phyloP scores from a whole-genome alignment of 1,140 invertebrate species.

The Lineus longissimus region DNA sequence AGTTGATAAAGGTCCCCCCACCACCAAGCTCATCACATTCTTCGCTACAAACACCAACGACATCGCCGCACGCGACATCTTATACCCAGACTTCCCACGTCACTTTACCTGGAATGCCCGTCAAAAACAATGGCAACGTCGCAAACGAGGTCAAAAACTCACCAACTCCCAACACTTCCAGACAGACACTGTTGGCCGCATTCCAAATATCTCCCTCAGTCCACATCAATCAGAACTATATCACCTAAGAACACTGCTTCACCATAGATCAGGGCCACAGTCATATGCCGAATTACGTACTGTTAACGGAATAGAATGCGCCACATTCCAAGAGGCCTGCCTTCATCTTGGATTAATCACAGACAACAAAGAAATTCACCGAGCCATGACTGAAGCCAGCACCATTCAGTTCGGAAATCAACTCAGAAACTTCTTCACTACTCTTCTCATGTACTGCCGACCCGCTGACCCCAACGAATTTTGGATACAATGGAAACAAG shows the following conservation, averaged over 20 bases:
- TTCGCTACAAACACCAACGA: neutral
- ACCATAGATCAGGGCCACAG: neutral
- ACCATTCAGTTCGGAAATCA: neutral
- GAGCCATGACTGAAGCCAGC: neutral
- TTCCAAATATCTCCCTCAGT: neutral
- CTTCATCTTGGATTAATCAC: neutral
- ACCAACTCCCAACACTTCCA: neutral
- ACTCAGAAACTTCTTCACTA: neutral
- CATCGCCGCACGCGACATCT: neutral
- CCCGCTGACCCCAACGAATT: neutral
- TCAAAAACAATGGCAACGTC: neutral
- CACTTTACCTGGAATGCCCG: neutral
- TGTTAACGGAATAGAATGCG: neutral
- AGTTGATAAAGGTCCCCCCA: constrained; percentile 11
- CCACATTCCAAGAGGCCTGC: neutral
- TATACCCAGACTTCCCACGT: constrained; percentile 1
- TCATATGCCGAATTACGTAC: neutral
- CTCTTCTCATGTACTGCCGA: neutral
- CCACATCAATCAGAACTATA: constrained; percentile 2
- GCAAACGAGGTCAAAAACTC: neutral
- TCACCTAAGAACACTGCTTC: neutral
- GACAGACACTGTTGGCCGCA: neutral
- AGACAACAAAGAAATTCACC: neutral
- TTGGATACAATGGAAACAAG: neutral
- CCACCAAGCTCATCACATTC: constrained; percentile 3